Base-by-base conservation (phyloP, 2,113 vertebrate species). In the rat (Rattus norvegicus) region DNA sequence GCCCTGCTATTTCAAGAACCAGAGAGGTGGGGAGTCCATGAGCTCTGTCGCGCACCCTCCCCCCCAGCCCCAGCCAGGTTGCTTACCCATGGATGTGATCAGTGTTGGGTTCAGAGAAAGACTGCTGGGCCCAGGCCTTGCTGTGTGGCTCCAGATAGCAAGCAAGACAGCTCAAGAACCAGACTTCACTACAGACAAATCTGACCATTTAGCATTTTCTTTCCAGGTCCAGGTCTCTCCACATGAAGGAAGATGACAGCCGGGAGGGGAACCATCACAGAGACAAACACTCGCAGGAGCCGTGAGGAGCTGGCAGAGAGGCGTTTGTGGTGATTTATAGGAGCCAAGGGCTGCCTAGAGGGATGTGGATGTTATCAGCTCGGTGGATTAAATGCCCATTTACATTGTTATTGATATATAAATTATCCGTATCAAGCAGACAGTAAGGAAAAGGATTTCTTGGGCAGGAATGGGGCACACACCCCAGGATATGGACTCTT, bases 351-450 rank as follows among this genome's bases (percentile, higher is more conserved):
- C 98, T 97, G 97, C 96, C 56, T 90, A 98, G 97, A 98, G 98
- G 98, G 97, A 98, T 98, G 98, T 98, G 98, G 98, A 98, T 98
- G 97, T 95, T 98, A 98, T 98, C 98, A 97, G 98, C 97, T 95
- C 72, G 59, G 94, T 97, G 98, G 98, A 99, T 98, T 98, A 98
- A 97, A 98, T 98, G 98, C 98, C 98, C 98, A 97, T 98, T 99
- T 98, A 98, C 98, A 97, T 97, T 94, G 98, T 98, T 99, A 98
- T 98, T 98, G 98, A 98, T 98, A 96, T 97, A 98, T 97, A 98
- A 98, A 98, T 98, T 98, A 98, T 97, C 95, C 0, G 92, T 98
- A 98, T 98, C 98, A 98, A 98, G 98, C 98, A 98, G 97, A 94
- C 97, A 96, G 95, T 96, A 97, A 98, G 80, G 92, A 43, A 93